Conservation (phyloP, 2,888 invertebrate species). For the Acanthosepion lycidas region DNA sequence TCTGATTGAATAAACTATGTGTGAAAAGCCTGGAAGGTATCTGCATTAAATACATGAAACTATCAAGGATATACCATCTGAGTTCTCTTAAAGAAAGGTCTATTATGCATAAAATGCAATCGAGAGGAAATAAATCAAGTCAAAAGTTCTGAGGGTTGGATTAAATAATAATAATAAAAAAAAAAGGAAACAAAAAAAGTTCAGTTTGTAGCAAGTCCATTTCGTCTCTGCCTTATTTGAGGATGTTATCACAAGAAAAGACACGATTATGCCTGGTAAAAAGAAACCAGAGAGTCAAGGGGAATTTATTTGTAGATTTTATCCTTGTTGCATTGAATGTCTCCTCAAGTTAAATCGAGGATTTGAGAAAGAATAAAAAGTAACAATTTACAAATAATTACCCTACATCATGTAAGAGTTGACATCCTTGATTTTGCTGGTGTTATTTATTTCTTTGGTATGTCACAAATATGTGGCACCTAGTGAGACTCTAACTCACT, state of each 20-base stretch:
- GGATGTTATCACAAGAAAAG: neutral
- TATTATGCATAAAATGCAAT: neutral
- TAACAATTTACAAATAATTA: neutral
- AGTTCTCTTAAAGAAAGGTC: neutral
- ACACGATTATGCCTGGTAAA: neutral
- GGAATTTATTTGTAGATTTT: slow-evolving; percentile 24
- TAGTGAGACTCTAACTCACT: too few species aligned
- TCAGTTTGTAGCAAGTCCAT: neutral
- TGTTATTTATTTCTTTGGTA: too few species aligned
- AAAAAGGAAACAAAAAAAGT: neutral
- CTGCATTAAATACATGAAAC: neutral
- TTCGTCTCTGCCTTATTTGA: neutral
- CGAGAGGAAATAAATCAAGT: neutral
- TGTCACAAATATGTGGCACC: too few species aligned
- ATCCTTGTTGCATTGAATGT: neutral
- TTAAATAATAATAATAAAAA: too few species aligned
- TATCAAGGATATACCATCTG: neutral
- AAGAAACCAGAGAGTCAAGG: neutral
- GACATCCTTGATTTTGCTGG: neutral
- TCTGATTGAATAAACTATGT: too few species aligned
- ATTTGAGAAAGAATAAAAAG: neutral
- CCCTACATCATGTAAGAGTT: neutral
- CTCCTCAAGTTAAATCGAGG: neutral
- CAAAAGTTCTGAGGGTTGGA: too few species aligned
- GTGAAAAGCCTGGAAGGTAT: neutral